Evolutionary conservation across 2,888 invertebrate species (phyloP), one percentile per base, ranked within the genome.

Genomic region (Piscicola geometra): DNA sequence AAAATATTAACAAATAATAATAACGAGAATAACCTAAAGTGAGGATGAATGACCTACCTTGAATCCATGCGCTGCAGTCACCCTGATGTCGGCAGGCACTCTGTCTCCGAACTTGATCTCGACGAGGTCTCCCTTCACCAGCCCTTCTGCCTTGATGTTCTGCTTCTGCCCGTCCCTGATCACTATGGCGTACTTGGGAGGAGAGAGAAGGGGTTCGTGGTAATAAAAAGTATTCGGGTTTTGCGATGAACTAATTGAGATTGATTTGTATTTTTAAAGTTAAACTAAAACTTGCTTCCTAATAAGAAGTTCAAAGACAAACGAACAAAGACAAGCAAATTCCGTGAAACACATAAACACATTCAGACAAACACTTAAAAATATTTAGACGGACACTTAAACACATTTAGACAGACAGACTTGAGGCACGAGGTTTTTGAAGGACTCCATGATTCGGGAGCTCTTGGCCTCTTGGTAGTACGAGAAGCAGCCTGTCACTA

Each of bases 81-180:
- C 90, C 82, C 99, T 91, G 84, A 99, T 90, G 87, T 99, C 99
- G 83, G 99, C 98, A 70, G 99, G 98, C 83, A 99, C 93, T 83
- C 98, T 90, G 88, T 99, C 98, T 83, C 98, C 98, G 87, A 98
- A 98, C 88, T 98, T 98, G 78, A 99, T 95, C 86, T 98, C 97
- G 84, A 98, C 94, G 81, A 99, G 91, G 87, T 99, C 99, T 80
- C 99, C 98, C 82, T 96, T 89, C 77, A 96, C 96, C 82, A 99
- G 88, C 84, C 96, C 96, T 80, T 88, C 87, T 41, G 88, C 87
- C 67, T 84, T 83, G 36, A 89, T 81, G 75, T 87, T 86, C 75
- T 83, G 78, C 80, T 87, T 88, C 78, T 87, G 84, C 3, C 87
- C 87, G 79, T 86, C 86, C 81, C 98, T 90, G 83, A 97, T 81